A percentile compares a stretch with the other conserved stretches of the same genome.
Conservation (phyloP, 2,888 invertebrate genomes). For the Rapana venosa region DNA sequence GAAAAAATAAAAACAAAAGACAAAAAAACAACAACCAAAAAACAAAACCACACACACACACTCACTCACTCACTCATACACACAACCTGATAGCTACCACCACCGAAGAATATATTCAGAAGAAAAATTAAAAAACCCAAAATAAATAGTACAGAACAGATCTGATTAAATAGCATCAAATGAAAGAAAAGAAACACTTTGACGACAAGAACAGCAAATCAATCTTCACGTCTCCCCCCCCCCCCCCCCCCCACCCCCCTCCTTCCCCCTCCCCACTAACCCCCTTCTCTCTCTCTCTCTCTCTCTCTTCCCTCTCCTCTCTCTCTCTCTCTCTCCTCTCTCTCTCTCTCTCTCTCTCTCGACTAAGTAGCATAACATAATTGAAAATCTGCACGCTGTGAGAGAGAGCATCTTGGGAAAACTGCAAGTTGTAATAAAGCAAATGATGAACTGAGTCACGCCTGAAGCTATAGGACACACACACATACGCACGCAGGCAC, state of each 20-base stretch:
- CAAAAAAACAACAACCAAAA: too few relatives aligned
- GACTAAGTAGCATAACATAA: too few relatives aligned
- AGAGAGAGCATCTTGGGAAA: too few relatives aligned
- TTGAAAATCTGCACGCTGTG: too few relatives aligned
- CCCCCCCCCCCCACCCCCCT: neutral
- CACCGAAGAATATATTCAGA: neutral
- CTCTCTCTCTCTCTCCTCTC: neutral
- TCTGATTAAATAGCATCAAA: neutral
- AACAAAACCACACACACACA: neutral
- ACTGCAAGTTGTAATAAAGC: too few relatives aligned
- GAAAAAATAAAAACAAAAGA: too few relatives aligned
- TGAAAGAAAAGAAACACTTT: neutral
- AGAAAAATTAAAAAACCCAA: neutral
- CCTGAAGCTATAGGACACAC: too few relatives aligned
- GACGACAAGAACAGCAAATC: neutral
- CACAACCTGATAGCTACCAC: neutral
- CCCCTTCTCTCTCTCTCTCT: neutral
- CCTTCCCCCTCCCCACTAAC: neutral
- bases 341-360: slow-evolving; percentile 8
- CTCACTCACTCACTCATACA: neutral
- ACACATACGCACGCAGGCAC: too few relatives aligned
- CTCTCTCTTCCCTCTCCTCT: neutral
- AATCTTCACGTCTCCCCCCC: too few relatives aligned
- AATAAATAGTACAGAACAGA: neutral
- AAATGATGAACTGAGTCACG: too few relatives aligned